Percentiles rank a stretch among this genome's conserved stretches.
Evolutionary conservation across 2,888 invertebrate genomes (phyloP).

Genomic region (Vannuccia rotundouncinata): DNA sequence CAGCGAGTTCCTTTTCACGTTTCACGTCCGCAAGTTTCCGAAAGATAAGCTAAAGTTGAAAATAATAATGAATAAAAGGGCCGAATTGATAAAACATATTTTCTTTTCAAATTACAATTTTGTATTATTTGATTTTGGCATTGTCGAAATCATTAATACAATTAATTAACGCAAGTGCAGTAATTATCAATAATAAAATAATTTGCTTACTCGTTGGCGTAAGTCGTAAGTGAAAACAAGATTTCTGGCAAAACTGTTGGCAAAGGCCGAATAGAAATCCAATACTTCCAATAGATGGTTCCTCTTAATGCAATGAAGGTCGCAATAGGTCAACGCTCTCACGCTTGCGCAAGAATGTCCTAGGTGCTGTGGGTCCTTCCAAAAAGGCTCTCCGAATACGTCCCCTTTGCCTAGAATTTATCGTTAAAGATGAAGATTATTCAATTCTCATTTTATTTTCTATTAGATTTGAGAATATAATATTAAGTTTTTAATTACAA

Average conservation of each 20-base stretch:
- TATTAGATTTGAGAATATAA: too few relatives aligned
- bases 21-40: constrained; percentile 20
- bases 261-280: constrained; percentile 98
- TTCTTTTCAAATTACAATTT: too few relatives aligned
- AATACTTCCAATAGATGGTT: constrained; percentile 82
- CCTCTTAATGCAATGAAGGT: constrained; percentile 90
- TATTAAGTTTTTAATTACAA: too few relatives aligned
- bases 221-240: constrained; percentile 95
- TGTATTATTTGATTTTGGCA: too few relatives aligned
- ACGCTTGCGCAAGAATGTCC: constrained; percentile 99
- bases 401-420: constrained; percentile 91
- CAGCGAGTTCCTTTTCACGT: constrained; percentile 18
- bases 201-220: constrained; percentile 85
- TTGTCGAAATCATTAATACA: too few relatives aligned
- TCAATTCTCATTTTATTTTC: too few relatives aligned
- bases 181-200: too few relatives aligned
- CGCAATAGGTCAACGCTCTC: constrained; percentile 95
- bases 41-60: constrained; percentile 27
- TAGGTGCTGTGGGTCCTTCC: constrained; percentile 76
- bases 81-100: too few relatives aligned
- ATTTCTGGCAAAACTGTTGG: constrained; percentile 95
- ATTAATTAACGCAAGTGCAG: too few relatives aligned
- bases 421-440: too few relatives aligned
- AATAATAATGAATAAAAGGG: too few relatives aligned
- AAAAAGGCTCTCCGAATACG: constrained; percentile 98